phyloP scores from a whole-genome alignment of 2,113 vertebrate species.

The Myrmecobius fasciatus region DNA sequence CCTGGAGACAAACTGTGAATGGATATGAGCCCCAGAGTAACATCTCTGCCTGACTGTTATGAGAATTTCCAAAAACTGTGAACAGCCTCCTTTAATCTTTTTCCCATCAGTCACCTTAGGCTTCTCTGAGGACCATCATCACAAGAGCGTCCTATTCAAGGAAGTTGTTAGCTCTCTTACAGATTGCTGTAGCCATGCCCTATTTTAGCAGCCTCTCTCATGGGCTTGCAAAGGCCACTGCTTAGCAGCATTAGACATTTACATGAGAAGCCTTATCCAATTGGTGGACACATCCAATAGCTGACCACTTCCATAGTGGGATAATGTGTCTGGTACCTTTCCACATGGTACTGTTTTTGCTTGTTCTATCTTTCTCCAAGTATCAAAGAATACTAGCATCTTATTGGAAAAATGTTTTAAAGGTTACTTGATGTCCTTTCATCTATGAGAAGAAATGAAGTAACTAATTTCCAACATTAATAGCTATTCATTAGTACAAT shows the following conservation, averaged over 20 bases:
- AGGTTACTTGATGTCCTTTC: background rate
- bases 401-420: background rate
- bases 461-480: background rate
- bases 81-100: background rate
- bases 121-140: background rate
- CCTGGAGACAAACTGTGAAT: background rate
- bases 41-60: background rate
- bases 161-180: background rate
- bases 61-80: background rate
- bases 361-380: background rate
- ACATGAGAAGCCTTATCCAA: background rate
- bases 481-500: background rate
- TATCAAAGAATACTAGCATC: background rate
- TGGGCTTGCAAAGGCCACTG: background rate
- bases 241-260: background rate
- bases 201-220: background rate
- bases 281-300: background rate
- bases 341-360: background rate
- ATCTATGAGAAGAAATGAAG: background rate
- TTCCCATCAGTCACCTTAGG: background rate
- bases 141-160: background rate
- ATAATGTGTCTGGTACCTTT: background rate
- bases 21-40: background rate
- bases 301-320: background rate
- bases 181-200: background rate